Base-by-base conservation (phyloP, 2,113 vertebrate genomes). In the Psittacara wagleri region DNA sequence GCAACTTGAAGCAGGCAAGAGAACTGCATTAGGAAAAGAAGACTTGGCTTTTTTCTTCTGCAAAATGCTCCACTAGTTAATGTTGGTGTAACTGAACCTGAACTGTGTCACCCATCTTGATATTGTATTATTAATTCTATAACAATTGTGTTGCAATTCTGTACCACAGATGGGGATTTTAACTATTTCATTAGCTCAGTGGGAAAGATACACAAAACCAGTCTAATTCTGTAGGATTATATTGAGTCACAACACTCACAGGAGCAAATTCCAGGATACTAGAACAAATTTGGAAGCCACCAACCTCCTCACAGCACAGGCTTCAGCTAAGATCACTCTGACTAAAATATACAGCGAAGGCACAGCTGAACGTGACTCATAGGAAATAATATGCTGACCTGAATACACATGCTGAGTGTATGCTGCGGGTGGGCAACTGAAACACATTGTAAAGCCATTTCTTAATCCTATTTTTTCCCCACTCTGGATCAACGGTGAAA, bases 331-430 rank as follows among this genome's bases (percentile, higher is more conserved):
- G 79, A 90, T 95, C 48, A 8, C 75, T 93, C 85, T 88, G 83
- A 95, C 77, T 96, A 84, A 93, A 96, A 93, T 88, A 84, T 43
- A 77, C 77, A 95, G 96, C 86, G 84, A 95, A 96, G 74, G 88
- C 90, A 95, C 76, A 92, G 94, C 92, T 94, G 95, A 96, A 96
- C 27, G 91, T 96, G 95, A 94, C 88, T 96, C 85, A 93, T 57
- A 96, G 92, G 88, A 92, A 92, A 78, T 63, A 75, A 90, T 86
- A 28, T 62, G 95, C 86, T 95, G 96, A 96, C 90, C 92, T 95
- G 95, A 95, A 96, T 93, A 93, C 62, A n/a, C 92, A 73, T 25
- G 68, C 95, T 49, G 90, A 61, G 80, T 82, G 37, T 66, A 24
- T 79, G 90, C 88, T 1, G 92, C 79, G 86, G 88, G 96, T 87